Evolutionary conservation across 2,888 invertebrate species (phyloP).

Genomic region (Ormyrus rosae): DNA sequence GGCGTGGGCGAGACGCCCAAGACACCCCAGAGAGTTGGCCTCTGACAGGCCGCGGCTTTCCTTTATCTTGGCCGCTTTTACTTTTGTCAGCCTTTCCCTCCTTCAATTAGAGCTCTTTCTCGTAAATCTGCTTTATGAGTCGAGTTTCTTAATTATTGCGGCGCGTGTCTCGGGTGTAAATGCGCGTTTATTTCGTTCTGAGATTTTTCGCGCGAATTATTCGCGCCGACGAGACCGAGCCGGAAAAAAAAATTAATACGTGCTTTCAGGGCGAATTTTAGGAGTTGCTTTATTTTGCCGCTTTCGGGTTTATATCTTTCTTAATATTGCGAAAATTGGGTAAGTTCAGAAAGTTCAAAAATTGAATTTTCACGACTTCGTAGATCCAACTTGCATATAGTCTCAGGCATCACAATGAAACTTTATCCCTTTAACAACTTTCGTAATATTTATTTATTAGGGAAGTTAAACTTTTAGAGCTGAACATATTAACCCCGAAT

Average conservation of each 20-base stretch:
- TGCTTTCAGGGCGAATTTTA: neutral
- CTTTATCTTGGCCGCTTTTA: conserved; percentile 13
- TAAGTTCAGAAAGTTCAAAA: too few relatives aligned
- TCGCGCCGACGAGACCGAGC: neutral
- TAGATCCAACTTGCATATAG: too few relatives aligned
- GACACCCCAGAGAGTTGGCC: neutral
- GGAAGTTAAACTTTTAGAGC: too few relatives aligned
- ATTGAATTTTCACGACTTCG: too few relatives aligned
- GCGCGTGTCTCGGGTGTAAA: neutral
- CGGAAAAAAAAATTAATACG: conserved; percentile 13
- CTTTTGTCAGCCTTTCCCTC: neutral
- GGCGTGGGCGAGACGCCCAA: neutral
- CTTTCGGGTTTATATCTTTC: too few relatives aligned
- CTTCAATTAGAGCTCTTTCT: neutral
- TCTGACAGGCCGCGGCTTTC: neutral
- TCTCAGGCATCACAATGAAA: too few relatives aligned
- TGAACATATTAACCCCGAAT: too few relatives aligned
- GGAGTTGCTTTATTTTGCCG: too few relatives aligned
- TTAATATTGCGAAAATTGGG: too few relatives aligned
- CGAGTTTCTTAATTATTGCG: neutral
- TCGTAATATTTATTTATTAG: too few relatives aligned
- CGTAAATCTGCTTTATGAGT: conserved; percentile 5
- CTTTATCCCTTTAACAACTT: too few relatives aligned
- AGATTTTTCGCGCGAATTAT: too few relatives aligned
- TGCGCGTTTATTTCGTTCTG: conserved; percentile 1